phyloP scores from a whole-genome alignment of 2,113 vertebrate species.

The Thamnophis sirtalis region DNA sequence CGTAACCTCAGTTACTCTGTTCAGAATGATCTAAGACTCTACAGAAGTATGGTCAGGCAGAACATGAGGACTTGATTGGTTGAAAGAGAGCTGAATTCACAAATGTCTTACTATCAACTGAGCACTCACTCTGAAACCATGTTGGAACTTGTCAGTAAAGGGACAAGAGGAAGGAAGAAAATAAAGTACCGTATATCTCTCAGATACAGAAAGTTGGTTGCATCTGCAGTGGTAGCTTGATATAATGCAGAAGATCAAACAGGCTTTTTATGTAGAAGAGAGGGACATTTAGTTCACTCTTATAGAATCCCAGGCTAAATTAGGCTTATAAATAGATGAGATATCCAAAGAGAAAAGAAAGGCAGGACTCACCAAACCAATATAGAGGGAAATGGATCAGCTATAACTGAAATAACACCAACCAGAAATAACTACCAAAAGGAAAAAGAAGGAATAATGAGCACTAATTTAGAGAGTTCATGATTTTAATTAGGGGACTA shows the following conservation, averaged over 20 bases:
- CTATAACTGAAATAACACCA: background rate
- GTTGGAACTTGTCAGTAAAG: background rate
- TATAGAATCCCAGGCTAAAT: background rate
- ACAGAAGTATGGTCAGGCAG: background rate
- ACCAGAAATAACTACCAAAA: background rate
- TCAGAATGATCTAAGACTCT: background rate
- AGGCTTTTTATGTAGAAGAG: background rate
- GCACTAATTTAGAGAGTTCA: background rate
- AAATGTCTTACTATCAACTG: background rate
- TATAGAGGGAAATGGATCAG: background rate
- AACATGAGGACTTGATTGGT: background rate
- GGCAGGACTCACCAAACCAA: background rate
- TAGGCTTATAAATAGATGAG: background rate
- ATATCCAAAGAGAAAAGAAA: background rate
- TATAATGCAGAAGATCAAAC: background rate
- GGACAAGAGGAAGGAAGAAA: background rate
- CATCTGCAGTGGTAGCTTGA: background rate
- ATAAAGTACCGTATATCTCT: background rate
- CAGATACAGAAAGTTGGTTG: background rate
- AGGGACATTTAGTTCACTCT: background rate
- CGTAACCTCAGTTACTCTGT: background rate
- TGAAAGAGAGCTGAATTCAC: background rate
- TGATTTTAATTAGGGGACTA: background rate
- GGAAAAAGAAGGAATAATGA: background rate
- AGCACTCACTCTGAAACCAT: background rate